Base-by-base conservation (phyloP, 2,797 vertebrate genomes). In the Echiichthys vipera region DNA sequence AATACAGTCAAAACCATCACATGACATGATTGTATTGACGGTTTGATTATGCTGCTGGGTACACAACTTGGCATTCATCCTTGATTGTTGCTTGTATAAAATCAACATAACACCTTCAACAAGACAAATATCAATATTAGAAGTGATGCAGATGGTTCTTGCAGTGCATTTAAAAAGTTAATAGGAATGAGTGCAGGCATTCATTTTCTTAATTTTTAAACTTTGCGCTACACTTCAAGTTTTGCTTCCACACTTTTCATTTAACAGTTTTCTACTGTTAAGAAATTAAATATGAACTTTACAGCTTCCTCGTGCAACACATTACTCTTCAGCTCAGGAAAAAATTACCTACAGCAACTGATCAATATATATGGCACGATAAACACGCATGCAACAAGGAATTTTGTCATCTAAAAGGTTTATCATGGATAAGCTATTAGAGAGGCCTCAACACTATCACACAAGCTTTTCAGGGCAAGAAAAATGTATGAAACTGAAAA, bases 101-200 rank as follows among this genome's bases (percentile, higher is more conserved):
- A 49, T 27, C 34, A 46, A 54, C n/a, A 36, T 5, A 15, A 51
- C 53, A 11, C 7, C 13, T 8, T 54, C 18, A 39, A n/a, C 15
- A 18, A 59, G 12, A 37, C 42, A 5, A 50, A 62, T 22, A 63
- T 64, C 51, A 57, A 49, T n/a, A 49, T n/a, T 18, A 42, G 37
- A 51, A 51, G 24, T 30, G 27, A 36, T 30, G 2, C 10, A 54
- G 34, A 40, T 10, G 6, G 34, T 27, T 57, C 15, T 56, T 37
- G 54, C 10, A 56, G 34, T 15, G 56, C 11, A 24, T 39, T 22
- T 62, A 50, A 25, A 37, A 59, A 10, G 18, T 39, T 14, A 39
- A 39, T 42, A n/a, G 13, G 3, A 65, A 43, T n/a, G 10, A 42
- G 46, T 24, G 59, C 14, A 12, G 45, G 18, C 14, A 53, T 59